Base-by-base conservation (phyloP, 2,113 vertebrate genomes). In the Dipodomys ordii region DNA sequence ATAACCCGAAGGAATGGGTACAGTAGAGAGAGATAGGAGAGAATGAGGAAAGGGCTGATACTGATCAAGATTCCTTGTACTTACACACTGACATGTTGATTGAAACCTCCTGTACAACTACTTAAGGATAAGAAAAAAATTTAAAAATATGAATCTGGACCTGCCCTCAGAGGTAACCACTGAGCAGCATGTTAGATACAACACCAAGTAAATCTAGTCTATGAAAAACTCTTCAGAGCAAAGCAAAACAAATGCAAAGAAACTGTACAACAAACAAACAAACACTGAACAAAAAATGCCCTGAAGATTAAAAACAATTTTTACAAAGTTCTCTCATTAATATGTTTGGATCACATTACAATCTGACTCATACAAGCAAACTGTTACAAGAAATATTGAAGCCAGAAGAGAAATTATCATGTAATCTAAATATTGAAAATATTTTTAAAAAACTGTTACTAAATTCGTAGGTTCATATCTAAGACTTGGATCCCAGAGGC, bases 311-410 rank as follows among this genome's bases (percentile, higher is more conserved):
- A 90, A 86, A 86, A 9, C 27, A 49, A 88, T 93, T 86, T 60
- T 79, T 0, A 9, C 72, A 93, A 62, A 49, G 49, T 49, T 20
- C 68, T 19, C 22, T 19, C 15, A 35, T 7, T 44, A 13, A 72
- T 81, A 62, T 30, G 13, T 28, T 6, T 68, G 27, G 4, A 39
- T 7, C 27, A 87, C 27, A 81, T 65, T 87, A 4, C 30, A 93
- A 44, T 30, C 30, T 76, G 44, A 92, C 67, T 39, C 46, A 69
- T 80, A 77, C 12, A 90, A 80, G 16, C 1, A 86, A 92, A 64
- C 20, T 82, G n/a, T 72, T 81, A 93, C 88, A 93, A 69, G 27
- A 96, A 91, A 82, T 64, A 91, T 88, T 78, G 87, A 86, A 35
- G 71, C 27, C 15, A 39, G 11, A 60, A 18, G 30, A 78, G 65